A percentile compares a stretch with the other conserved stretches of the same genome.
These are phyloP conservation scores for Cephus sareptanus DNA, from an alignment of 2,888 invertebrate genomes.

Conservation along the genomic window DNA sequence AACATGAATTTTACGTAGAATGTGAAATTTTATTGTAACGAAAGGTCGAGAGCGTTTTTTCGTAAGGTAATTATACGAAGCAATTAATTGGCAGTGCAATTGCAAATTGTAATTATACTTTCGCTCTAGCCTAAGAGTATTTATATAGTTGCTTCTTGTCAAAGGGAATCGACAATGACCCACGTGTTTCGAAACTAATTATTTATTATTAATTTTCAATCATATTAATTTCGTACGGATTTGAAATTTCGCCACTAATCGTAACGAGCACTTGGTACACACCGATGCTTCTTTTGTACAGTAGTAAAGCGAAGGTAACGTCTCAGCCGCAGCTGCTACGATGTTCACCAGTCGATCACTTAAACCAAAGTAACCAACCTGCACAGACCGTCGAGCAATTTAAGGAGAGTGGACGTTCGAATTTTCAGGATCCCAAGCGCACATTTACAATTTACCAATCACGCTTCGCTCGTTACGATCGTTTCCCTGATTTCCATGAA, in stretches of 20 bases:
- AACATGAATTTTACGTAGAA: not conserved
- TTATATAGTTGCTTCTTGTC: not conserved
- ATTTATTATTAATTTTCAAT: not conserved
- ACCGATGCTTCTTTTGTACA: not conserved
- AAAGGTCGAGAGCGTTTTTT: not conserved
- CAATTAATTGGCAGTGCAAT: not conserved
- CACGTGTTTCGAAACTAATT: not conserved
- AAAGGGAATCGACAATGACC: not conserved
- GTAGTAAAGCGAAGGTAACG: not conserved
- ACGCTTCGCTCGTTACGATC: not conserved
- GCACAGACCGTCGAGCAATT: constrained; percentile 49
- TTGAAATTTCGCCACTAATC: not conserved
- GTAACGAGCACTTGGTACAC: not conserved
- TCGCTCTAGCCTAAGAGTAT: not conserved
- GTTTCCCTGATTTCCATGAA: not conserved
- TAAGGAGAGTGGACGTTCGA: constrained; percentile 40
- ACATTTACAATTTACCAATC: not conserved
- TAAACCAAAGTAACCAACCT: constrained; percentile 47
- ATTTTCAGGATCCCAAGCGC: not conserved
- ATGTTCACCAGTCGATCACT: constrained; percentile 42
- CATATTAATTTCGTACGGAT: not conserved
- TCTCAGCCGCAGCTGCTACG: constrained; percentile 9
- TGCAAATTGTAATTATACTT: not conserved
- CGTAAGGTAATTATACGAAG: not conserved
- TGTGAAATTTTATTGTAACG: not conserved